These are phyloP conservation scores for Platycheirus albimanus DNA, from an alignment of 2,888 invertebrate species.

Conservation along the genomic window DNA sequence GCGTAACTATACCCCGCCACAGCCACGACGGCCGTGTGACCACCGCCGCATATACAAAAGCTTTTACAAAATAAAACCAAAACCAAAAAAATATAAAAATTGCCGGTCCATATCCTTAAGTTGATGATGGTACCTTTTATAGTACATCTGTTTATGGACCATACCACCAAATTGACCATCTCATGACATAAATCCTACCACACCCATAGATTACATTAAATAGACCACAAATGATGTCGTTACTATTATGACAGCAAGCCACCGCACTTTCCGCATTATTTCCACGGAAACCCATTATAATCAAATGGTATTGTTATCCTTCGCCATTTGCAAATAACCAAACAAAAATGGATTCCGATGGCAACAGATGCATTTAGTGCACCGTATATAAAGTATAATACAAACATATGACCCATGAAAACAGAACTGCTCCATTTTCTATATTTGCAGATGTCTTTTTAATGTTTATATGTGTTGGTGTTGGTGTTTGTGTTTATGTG, in stretches of 20 bases:
- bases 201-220: constrained; percentile 22
- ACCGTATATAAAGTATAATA: too few species aligned
- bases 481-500: too few species aligned
- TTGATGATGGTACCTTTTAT: constrained; percentile 11
- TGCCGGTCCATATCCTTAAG: constrained; percentile 5
- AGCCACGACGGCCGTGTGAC: too few species aligned
- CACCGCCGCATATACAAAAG: not conserved
- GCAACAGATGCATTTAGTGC: constrained; percentile 34
- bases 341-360: constrained; percentile 7
- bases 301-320: constrained; percentile 24
- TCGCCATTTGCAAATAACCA: constrained; percentile 12
- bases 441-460: not conserved
- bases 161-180: constrained; percentile 19
- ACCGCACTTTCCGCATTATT: constrained; percentile 20
- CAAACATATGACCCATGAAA: constrained; percentile 17
- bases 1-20: too few species aligned
- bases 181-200: constrained; percentile 17
- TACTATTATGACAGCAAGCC: constrained; percentile 16
- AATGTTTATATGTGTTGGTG: not conserved
- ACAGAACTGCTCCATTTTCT: constrained; percentile 9
- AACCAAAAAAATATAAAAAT: constrained; percentile 20
- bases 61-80: too few species aligned
- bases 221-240: constrained; percentile 31
- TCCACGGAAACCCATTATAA: constrained; percentile 35
- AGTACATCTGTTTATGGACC: constrained; percentile 11